Evolutionary conservation across 2,113 vertebrate genomes (phyloP), one percentile per base, ranked within the genome.

Genomic region (Bungarus multicinctus): DNA sequence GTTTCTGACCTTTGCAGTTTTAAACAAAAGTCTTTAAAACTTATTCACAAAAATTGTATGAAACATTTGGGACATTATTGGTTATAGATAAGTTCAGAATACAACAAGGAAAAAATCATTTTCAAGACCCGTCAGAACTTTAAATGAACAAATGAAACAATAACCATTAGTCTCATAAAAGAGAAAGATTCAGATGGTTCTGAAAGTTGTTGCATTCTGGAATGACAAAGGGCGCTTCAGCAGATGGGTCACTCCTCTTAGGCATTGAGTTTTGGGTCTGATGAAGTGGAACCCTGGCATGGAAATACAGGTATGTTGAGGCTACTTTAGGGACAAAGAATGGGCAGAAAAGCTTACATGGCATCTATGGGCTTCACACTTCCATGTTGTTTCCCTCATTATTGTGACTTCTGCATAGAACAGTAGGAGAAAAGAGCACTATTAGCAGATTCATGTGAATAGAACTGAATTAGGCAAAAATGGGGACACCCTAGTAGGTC

Each of bases 41-140:
- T 88, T 64, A 94, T 96, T 85, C 88, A 93, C 92, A 85, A 85
- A 96, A 96, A 96, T 94, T 86, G 92, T 86, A 94, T 39, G 85
- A 88, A 95, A 91, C 91, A 96, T 93, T 23, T 94, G 93, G 92
- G 92, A 93, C 93, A 95, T 94, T 89, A 91, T 0, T 95, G 93
- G 85, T 81, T 90, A 52, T 90, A 94, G 85, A 23, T 74, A 74
- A 92, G 93, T 89, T 91, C 27, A 93, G 91, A 94, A 91, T 86
- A 23, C 23, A 47, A 11, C 89, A 91, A 97, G 54, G 91, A 52
- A 96, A 69, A 60, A 34, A 96, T 93, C 30, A 50, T 91, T 54
- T 89, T 74, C 43, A 45, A 93, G 90, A 90, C 30, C 54, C 89
- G 55, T 64, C 92, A 94, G 93, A 95, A 12, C 5, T 30, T 50